phyloP scores from a whole-genome alignment of 2,888 invertebrate species.

The Metalampra italica region DNA sequence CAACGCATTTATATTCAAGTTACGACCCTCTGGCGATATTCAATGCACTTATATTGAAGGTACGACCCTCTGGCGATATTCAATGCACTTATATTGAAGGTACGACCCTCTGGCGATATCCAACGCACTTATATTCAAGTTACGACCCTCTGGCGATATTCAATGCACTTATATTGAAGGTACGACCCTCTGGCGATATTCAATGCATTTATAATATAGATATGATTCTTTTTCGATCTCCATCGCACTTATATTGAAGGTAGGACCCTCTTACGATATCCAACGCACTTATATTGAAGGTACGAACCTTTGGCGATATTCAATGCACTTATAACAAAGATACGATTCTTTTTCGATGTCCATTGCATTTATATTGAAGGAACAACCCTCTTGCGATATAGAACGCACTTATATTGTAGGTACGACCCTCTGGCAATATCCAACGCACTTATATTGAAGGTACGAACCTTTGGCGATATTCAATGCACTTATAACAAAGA shows the following conservation, averaged over 20 bases:
- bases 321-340: slow-evolving; percentile 81
- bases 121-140: slow-evolving; percentile 81
- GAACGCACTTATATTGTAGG: slow-evolving; percentile 81
- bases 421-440: slow-evolving; percentile 86
- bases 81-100: slow-evolving; percentile 81
- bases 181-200: slow-evolving; percentile 85
- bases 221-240: slow-evolving; percentile 85
- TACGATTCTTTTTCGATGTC: slow-evolving; percentile 85
- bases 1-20: slow-evolving; percentile 81
- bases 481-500: slow-evolving; percentile 81
- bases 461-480: slow-evolving; percentile 85
- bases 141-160: slow-evolving; percentile 85
- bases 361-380: slow-evolving; percentile 81
- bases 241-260: slow-evolving; percentile 81
- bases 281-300: slow-evolving; percentile 81
- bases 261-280: slow-evolving; percentile 85
- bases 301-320: slow-evolving; percentile 85
- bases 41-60: slow-evolving; percentile 81
- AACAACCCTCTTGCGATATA: slow-evolving; percentile 86
- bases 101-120: slow-evolving; percentile 85
- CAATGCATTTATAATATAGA: slow-evolving; percentile 81
- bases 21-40: slow-evolving; percentile 85
- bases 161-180: slow-evolving; percentile 81
- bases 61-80: slow-evolving; percentile 85
- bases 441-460: slow-evolving; percentile 81